Evolutionary conservation across 2,888 invertebrate genomes (phyloP).

Genomic region (Anticlea derivata): DNA sequence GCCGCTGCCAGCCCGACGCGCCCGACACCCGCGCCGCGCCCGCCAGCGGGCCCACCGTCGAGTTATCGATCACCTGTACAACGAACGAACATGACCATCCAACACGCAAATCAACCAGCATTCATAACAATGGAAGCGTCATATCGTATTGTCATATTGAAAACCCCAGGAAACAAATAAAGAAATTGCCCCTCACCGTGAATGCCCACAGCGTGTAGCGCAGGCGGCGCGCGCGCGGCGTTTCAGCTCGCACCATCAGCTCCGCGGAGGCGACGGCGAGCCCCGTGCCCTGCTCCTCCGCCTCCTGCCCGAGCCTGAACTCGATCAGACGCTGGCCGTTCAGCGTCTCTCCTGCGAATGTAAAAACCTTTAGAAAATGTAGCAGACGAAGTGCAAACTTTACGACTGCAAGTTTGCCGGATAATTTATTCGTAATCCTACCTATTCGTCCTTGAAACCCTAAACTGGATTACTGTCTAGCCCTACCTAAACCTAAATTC

Average conservation of each 20-base stretch:
- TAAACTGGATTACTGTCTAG: too few relatives aligned
- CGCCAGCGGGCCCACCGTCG: slow-evolving; percentile 80
- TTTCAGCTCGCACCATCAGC: slow-evolving; percentile 87
- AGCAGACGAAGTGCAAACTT: not conserved
- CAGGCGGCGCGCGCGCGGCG: slow-evolving; percentile 59
- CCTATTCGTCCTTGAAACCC: too few relatives aligned
- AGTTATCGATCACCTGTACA: slow-evolving; percentile 80
- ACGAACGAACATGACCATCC: not conserved
- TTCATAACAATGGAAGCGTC: too few relatives aligned
- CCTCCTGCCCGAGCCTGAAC: slow-evolving; percentile 89
- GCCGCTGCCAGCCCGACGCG: slow-evolving; percentile 89
- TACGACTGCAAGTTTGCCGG: not conserved
- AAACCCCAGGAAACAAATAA: not conserved
- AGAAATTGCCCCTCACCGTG: slow-evolving; percentile 57
- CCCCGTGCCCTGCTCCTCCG: slow-evolving; percentile 79
- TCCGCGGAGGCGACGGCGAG: slow-evolving; percentile 90
- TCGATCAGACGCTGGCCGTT: slow-evolving; percentile 94
- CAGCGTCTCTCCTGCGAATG: slow-evolving; percentile 88
- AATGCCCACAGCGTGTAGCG: slow-evolving; percentile 89
- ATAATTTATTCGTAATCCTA: too few relatives aligned
- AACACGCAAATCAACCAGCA: too few relatives aligned
- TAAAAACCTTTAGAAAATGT: slow-evolving; percentile 12
- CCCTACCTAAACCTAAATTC: not conserved
- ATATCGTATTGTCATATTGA: too few relatives aligned
- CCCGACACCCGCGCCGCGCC: slow-evolving; percentile 50